These are phyloP conservation scores for Sebastes dallii DNA, from an alignment of 2,797 vertebrate genomes.

Conservation along the genomic window DNA sequence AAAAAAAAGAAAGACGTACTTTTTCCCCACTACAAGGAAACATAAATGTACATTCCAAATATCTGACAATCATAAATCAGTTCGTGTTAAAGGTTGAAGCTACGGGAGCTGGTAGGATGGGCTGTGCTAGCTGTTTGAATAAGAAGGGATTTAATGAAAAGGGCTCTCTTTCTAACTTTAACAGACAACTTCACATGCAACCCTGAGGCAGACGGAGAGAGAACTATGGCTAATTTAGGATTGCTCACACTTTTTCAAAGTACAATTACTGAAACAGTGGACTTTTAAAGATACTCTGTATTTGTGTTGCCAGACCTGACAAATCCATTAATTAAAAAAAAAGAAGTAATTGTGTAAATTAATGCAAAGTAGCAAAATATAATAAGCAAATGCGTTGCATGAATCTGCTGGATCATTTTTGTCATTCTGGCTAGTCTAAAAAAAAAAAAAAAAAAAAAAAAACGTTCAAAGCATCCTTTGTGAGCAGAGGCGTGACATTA, in stretches of 20 bases:
- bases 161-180: conserved; percentile 58
- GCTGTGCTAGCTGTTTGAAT: conserved; percentile 22
- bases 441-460: not conserved
- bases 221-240: conserved; percentile 77
- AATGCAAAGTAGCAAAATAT: conserved; percentile 36
- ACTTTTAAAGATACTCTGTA: conserved; percentile 21
- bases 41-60: conserved; percentile 74
- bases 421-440: conserved; percentile 20
- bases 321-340: conserved; percentile 24
- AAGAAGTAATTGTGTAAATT: not conserved
- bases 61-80: conserved; percentile 77
- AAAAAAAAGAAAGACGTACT: not conserved
- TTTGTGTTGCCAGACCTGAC: conserved; percentile 32
- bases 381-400: conserved; percentile 19
- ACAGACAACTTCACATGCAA: conserved; percentile 76
- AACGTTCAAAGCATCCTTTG: conserved; percentile 39
- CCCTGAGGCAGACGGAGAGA: conserved; percentile 79
- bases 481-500: conserved; percentile 43
- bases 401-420: conserved; percentile 33
- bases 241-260: conserved; percentile 54
- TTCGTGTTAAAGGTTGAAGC: conserved; percentile 58
- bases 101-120: conserved; percentile 31
- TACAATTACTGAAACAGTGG: conserved; percentile 39
- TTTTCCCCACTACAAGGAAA: conserved; percentile 31
- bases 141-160: conserved; percentile 22